Base-by-base conservation (phyloP, 2,797 vertebrate species). In the Sebastes baramenuke region DNA sequence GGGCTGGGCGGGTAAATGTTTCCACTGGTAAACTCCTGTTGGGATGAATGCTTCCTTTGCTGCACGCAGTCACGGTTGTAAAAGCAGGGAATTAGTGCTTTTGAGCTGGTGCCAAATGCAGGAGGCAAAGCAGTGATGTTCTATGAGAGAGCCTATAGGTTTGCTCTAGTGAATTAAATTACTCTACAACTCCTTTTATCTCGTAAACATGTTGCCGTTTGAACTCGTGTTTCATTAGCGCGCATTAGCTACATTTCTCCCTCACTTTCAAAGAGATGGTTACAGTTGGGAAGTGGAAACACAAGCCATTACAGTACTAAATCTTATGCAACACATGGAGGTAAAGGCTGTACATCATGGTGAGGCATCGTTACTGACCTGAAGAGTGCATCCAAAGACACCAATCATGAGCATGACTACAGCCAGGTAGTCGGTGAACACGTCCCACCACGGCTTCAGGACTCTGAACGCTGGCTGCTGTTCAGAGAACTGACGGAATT, bases 381-480 rank as follows among this genome's bases (percentile, higher is more conserved):
- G 99, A 20, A 99, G 91, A 0, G 99, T 99, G 92, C 99, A 99
- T 34, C 98, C 99, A 32, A 99, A 99, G 67, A 99, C 99, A 0
- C 98, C 98, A 0, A 99, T 99, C 98, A 99, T 99, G 61, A 99
- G 96, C 99, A 99, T 99, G 90, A 98, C 96, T 5, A 99, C 97
- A 0, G 98, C 98, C 72, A 99, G 97, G 73, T 99, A 99, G 81
- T 99, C 99, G 0, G 98, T 98, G 85, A 99, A 99, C 81, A 99
- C 99, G 22, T 99, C 99, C 99, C 99, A 99, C 99, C 99, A 99
- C 0, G 99, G 99, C 93, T 99, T 99, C 88, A 99, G 96, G 81
- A 99, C 98, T 30, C 99, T 94, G 95, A 98, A 99, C 0, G 98
- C 98, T 1, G 98, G 97, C 94, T 99, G 98, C 92, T 99, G 98